Base-by-base conservation (phyloP, 2,797 vertebrate species). In the Pantherophis vulpinus region DNA sequence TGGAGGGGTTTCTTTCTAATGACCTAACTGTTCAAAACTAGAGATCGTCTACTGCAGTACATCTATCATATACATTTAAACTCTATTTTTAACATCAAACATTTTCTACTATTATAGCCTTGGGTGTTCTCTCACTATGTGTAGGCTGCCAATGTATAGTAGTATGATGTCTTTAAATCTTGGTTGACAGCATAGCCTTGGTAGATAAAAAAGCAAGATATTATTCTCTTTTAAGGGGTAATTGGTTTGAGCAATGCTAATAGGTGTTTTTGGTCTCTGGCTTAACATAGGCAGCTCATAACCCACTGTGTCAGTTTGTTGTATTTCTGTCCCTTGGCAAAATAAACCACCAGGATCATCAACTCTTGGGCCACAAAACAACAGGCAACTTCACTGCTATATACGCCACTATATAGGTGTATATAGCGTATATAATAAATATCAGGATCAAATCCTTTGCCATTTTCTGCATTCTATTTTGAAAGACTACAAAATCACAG, bases 91-190 rank as follows among this genome's bases (percentile, higher is more conserved):
- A 91, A 93, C 92, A 89, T 74, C 79, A 93, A 92, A 87, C 23
- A 0, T 86, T 91, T 93, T 66, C 92, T 95, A 79, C 90, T 88
- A 74, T 54, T 9, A 0, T 66, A 90, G 92, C 93, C 94, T 79
- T 92, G 93, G 93, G 93, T 92, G 93, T 63, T 91, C 91, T 92
- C 54, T 96, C 93, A 92, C 90, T 94, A 91, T 93, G 79, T 89
- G 55, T 0, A 12, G 91, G 74, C 91, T 32, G 47, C 83, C 37
- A 90, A 91, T 93, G 90, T 95, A 94, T 56, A 95, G 91, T 55
- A 91, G 87, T 93, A 89, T 96, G 93, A 91, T 91, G 95, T 94
- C 94, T 96, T 93, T 95, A 96, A 95, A 94, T 95, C 94, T 93
- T 91, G 59, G 4, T 90, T 10, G 51, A 90, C 91, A 63, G 94